phyloP scores from a whole-genome alignment of 2,888 invertebrate genomes.

The Spodoptera exigua region DNA sequence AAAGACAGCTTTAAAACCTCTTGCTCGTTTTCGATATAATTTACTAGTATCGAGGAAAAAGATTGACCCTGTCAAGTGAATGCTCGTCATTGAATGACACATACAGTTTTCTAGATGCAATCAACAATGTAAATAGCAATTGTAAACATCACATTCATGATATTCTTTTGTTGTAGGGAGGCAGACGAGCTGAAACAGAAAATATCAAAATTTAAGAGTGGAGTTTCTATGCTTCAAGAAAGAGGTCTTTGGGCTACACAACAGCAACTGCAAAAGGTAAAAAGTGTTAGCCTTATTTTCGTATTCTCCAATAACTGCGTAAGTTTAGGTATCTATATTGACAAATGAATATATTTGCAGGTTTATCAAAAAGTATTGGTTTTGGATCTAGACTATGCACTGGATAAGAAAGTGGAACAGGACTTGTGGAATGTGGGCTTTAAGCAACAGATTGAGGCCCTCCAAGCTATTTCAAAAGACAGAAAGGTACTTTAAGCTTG shows the following conservation, averaged over 20 bases:
- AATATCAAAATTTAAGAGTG: constrained; percentile 91
- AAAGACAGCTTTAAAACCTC: background rate
- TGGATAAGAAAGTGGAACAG: constrained; percentile 96
- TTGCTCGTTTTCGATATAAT: background rate
- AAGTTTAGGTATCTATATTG: no score
- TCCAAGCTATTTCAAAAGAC: constrained; percentile 94
- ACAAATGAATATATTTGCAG: constrained; percentile 77
- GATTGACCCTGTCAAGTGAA: constrained; percentile 21
- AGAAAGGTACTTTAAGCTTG: constrained; percentile 89
- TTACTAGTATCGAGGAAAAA: background rate
- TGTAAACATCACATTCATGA: background rate
- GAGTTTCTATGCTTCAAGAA: constrained; percentile 84
- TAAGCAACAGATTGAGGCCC: constrained; percentile 94
- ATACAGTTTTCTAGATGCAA: constrained; percentile 15
- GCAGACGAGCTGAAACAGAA: constrained; percentile 93
- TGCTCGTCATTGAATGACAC: constrained; percentile 46
- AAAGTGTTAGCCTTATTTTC: background rate
- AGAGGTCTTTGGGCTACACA: constrained; percentile 82
- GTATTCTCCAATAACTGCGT: no score
- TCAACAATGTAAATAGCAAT: constrained; percentile 3
- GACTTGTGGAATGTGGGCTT: constrained; percentile 97
- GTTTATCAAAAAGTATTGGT: constrained; percentile 93
- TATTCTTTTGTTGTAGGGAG: constrained; percentile 85
- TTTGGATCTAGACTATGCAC: constrained; percentile 94
- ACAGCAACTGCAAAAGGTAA: constrained; percentile 85